Evolutionary conservation across 2,888 invertebrate species (phyloP), one percentile per base, ranked within the genome.

Genomic region (Lasiommata megera): DNA sequence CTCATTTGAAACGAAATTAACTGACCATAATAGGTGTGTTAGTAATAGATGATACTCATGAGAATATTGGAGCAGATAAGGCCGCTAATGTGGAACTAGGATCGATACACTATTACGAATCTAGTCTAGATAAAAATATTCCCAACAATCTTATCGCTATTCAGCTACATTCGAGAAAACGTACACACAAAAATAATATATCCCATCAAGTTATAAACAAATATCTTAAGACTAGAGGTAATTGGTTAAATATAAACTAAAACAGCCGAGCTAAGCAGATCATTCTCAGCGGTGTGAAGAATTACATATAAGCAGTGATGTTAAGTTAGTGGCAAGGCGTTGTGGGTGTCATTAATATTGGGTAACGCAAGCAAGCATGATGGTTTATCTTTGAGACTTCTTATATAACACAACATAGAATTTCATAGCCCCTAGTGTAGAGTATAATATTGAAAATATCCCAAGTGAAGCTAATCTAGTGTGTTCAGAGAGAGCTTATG

Each of bases 321-420:
- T 82, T 83, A 77, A 87, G 89, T 90, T 90, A 90, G 89, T 90
- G 89, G 88, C 90, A 90, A 87, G 89, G 87, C 86, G 84, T 78
- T 76, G 71, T 82, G 79, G 77, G 78, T 85, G 83, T 87, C 77
- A 82, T 84, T 47, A 31, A 43, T 56, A 56, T 43, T 56, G 71
- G 71, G 74, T 75, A 75, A 77, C 73, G 76, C 79, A 89, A 87
- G 87, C 89, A 88, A 87, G 86, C 88, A 82, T 77, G 77, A 52
- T 53, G 53, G 54, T 59, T 51, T 55, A 48, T 60, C 14, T 56
- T 48, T 31, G 51, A 63, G 60, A 64, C 58, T 64, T 61, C 60
- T 67, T 67, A 70, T 71, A 70, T 69, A 69, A 51, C 52, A 52
- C 34, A 63, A 53, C 58, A 67, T 40, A 17, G 34, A 38, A 11